Conservation (phyloP, 2,797 vertebrate species). For the Glossophaga mutica region DNA sequence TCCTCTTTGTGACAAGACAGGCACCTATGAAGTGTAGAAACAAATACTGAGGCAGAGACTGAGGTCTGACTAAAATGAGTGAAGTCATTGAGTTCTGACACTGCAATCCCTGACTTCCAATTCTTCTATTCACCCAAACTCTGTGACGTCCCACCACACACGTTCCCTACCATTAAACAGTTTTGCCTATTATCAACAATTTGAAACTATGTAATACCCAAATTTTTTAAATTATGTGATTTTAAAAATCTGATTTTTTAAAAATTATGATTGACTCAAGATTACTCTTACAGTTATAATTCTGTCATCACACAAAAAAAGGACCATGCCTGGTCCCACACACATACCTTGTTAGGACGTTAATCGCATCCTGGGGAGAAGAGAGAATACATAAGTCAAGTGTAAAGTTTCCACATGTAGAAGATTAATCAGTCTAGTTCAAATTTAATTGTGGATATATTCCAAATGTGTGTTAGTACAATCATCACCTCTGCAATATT, state of each 20-base stretch:
- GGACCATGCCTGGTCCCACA: not conserved
- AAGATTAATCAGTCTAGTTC: not conserved
- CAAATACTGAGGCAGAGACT: not conserved
- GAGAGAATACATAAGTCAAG: not conserved
- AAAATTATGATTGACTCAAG: not conserved
- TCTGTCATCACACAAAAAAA: not conserved
- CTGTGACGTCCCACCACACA: not conserved
- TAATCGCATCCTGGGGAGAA: not conserved
- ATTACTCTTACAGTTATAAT: not conserved
- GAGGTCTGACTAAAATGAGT: not conserved
- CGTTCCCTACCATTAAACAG: not conserved
- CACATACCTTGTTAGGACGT: not conserved
- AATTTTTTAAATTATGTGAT: not conserved
- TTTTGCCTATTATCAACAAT: not conserved
- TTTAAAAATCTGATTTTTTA: not conserved
- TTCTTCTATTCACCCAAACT: not conserved
- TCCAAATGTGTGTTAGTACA: not conserved
- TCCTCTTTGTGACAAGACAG: not conserved
- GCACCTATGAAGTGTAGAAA: not conserved
- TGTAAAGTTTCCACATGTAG: not conserved
- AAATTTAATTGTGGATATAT: not conserved
- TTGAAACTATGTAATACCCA: not conserved
- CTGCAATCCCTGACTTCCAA: not conserved
- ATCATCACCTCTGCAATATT: not conserved
- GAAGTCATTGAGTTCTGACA: not conserved